Conservation (phyloP, 1,140 invertebrate species). For the Panagrolaimus sp. region DNA sequence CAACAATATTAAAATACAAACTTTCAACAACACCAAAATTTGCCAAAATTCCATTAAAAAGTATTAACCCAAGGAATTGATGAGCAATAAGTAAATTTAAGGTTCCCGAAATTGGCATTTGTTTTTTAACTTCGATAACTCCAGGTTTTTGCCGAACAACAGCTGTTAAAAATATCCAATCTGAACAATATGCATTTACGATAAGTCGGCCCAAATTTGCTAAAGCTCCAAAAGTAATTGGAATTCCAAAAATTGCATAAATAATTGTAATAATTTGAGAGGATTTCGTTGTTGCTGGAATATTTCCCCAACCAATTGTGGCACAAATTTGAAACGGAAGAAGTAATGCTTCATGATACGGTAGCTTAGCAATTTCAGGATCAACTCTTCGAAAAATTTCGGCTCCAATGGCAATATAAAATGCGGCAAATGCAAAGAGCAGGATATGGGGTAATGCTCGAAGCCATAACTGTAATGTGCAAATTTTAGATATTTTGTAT, state of each 20-base stretch:
- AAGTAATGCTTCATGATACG: neutral
- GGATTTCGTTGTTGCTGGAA: neutral
- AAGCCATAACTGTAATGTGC: conserved; percentile 6
- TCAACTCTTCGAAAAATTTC: neutral
- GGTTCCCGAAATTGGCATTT: neutral
- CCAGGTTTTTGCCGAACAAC: conserved; percentile 10
- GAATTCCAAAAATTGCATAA: conserved; percentile 1
- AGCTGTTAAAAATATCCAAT: neutral
- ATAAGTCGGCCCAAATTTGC: conserved; percentile 6
- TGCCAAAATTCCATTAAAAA: conserved; percentile 6
- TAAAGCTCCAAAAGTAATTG: neutral
- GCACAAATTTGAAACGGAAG: conserved; percentile 6
- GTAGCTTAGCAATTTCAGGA: neutral
- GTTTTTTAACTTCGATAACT: neutral
- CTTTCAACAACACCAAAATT: neutral
- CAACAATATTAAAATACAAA: neutral
- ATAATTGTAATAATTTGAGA: neutral
- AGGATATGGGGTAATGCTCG: neutral
- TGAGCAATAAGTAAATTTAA: neutral
- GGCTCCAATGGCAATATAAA: neutral
- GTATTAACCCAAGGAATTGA: neutral
- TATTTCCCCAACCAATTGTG: conserved; percentile 10
- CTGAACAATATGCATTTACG: neutral
- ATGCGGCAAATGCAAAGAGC: neutral
- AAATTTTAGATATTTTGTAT: too few species aligned